Evolutionary conservation across 2,888 invertebrate genomes (phyloP).

Genomic region (Acholoe squamosa): DNA sequence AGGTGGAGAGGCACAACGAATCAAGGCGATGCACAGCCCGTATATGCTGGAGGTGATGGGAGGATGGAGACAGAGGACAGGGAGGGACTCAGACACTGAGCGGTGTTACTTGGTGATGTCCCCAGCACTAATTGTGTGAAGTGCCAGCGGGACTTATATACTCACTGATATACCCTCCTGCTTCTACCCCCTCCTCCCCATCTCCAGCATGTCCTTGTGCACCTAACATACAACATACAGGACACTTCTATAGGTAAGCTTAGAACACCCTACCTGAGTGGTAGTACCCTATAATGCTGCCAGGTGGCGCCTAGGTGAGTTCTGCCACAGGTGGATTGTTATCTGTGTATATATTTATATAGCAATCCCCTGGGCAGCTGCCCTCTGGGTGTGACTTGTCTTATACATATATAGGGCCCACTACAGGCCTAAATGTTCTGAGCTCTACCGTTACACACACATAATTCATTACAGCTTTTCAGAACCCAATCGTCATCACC

Average conservation of each 20-base stretch:
- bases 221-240: background rate
- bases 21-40: background rate
- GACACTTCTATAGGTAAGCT: background rate
- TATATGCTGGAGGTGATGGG: background rate
- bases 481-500: background rate
- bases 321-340: background rate
- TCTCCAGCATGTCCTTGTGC: slow-evolving; percentile 62
- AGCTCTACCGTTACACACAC: background rate
- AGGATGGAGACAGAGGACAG: background rate
- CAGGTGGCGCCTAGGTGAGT: background rate
- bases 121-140: too few relatives aligned
- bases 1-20: background rate
- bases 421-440: background rate
- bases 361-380: background rate
- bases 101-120: background rate
- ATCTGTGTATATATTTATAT: background rate
- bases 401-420: background rate
- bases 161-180: background rate
- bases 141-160: too few relatives aligned
- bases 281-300: too few relatives aligned
- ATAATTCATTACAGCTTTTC: background rate
- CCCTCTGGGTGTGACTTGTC: background rate
- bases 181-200: background rate
- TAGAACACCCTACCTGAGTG: slow-evolving; percentile 12
- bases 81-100: background rate